Evolutionary conservation across 2,888 invertebrate genomes (phyloP).

Genomic region (Apotomis betuletana): DNA sequence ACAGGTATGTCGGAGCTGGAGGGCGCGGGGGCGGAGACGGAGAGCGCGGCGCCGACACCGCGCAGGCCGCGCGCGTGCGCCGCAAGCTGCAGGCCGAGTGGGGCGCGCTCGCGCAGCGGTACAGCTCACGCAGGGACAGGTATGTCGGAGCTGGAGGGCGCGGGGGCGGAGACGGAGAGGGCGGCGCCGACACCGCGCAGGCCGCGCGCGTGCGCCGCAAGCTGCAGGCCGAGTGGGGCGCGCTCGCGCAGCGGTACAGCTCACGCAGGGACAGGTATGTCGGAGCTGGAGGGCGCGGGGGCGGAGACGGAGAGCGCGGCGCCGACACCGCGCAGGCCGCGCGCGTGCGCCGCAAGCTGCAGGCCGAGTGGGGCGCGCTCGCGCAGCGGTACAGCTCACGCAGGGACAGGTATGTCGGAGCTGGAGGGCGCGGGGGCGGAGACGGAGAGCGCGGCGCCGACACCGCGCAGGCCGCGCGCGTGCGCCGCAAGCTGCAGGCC

Average conservation of each 20-base stretch:
- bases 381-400: slow-evolving; percentile 78
- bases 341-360: slow-evolving; percentile 79
- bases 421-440: no score
- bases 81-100: slow-evolving; percentile 84
- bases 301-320: slow-evolving; percentile 47
- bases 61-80: slow-evolving; percentile 81
- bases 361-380: slow-evolving; percentile 84
- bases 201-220: no score
- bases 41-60: slow-evolving; percentile 64
- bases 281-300: not conserved
- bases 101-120: slow-evolving; percentile 79
- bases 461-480: slow-evolving; percentile 50
- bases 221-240: no score
- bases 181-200: no score
- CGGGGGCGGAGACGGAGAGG: not conserved
- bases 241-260: no score
- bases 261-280: no score
- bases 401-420: slow-evolving; percentile 71
- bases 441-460: slow-evolving; percentile 68
- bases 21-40: slow-evolving; percentile 59
- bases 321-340: slow-evolving; percentile 81
- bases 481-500: not conserved
- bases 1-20: slow-evolving; percentile 59
- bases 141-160: slow-evolving; percentile 57
- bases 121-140: slow-evolving; percentile 77